Percentiles rank a stretch among this genome's conserved stretches.
These are phyloP conservation scores for Spheniscus mendiculus DNA, from an alignment of 2,113 vertebrate species.

Conservation along the genomic window DNA sequence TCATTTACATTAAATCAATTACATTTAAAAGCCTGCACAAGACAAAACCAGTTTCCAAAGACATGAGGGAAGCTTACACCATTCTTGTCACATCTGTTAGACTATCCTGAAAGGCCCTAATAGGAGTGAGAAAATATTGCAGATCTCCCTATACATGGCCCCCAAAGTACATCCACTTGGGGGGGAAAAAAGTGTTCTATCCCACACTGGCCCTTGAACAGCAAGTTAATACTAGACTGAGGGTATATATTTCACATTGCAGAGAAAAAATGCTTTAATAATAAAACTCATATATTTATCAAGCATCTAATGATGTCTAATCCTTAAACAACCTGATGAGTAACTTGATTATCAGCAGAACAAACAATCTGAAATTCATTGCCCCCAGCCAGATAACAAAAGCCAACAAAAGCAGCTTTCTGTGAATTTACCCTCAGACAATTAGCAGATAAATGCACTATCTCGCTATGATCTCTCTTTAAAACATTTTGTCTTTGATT, in stretches of 20 bases:
- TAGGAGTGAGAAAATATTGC: neutral
- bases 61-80: neutral
- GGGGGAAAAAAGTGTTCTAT: neutral
- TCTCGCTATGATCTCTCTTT: constrained; percentile 5
- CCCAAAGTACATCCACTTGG: neutral
- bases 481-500: constrained; percentile 53
- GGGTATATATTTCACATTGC: neutral
- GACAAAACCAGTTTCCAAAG: neutral
- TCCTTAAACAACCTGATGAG: constrained; percentile 37
- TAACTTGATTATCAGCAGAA: constrained; percentile 46
- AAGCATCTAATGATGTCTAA: constrained; percentile 14
- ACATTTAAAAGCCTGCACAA: neutral
- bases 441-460: constrained; percentile 55
- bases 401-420: constrained; percentile 19
- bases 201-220: neutral
- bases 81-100: neutral
- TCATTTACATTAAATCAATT: neutral
- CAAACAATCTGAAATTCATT: constrained; percentile 43
- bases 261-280: neutral
- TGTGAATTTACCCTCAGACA: constrained; percentile 30
- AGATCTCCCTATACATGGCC: neutral
- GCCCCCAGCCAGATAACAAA: constrained; percentile 27
- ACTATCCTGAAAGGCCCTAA: neutral
- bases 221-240: neutral
- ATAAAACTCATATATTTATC: neutral